Base-by-base conservation (phyloP, 1,140 invertebrate genomes). In the Ceratitis capitata region DNA sequence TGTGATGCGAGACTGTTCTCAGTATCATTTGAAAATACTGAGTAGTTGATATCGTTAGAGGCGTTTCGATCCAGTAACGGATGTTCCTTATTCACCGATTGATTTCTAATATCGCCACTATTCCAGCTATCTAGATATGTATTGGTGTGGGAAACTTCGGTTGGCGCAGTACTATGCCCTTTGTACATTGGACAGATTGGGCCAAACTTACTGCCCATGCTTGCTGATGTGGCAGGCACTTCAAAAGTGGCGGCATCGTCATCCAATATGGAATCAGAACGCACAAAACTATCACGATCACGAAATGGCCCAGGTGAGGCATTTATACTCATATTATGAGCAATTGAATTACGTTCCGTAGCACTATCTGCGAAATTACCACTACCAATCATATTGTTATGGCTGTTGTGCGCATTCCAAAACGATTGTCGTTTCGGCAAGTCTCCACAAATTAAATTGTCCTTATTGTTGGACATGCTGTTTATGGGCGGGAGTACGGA, bases 181-280 rank as follows among this genome's bases (percentile, higher is more conserved):
- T 94, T 94, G 35, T 93, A 93, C 89, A 95, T 92, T 86, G 96
- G 93, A n/a, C 95, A 96, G 86, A 97, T 97, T 1, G 96, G 96
- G 16, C 96, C 96, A 89, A 95, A 97, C 92, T 96, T 96, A 88
- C 94, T 96, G 35, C 88, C 87, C 26, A 89, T 84, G 1, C 88
- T n/a, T 23, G 88, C 86, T 4, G 85, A 86, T 26, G 94, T 94
- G 26, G 94, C 90, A 32, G 95, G 94, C 23, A 94, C 93, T 88
- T 96, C 96, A 91, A 96, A 96, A 5, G 96, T 95, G 58, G 96
- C 94, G 87, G 95, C 95, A 88, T 95, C 96, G 83, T 95, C 95
- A 42, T 95, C 94, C 85, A 95, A 89, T 87, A 95, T 93, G 32
- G 94, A 93, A 89, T 95, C 94, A 29, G 94, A 93, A 83, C 94